phyloP scores from a whole-genome alignment of 2,888 invertebrate genomes.

The Cacoxenus indagator region DNA sequence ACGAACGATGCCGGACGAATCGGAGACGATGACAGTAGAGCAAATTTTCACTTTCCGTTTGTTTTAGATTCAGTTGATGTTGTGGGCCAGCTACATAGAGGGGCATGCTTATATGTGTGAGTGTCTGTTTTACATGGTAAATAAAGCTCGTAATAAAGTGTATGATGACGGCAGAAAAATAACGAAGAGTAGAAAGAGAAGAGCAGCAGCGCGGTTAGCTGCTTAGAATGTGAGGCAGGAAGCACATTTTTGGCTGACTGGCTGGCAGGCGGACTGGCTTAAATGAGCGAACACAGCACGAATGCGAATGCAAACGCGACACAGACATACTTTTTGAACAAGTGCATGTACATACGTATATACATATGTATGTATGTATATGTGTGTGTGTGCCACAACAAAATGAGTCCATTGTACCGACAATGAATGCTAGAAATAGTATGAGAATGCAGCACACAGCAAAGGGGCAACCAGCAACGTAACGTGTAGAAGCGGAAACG shows the following conservation, averaged over 20 bases:
- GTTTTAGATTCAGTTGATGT: slow-evolving; percentile 42
- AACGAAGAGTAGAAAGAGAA: slow-evolving; percentile 43
- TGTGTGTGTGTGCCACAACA: slow-evolving; percentile 41
- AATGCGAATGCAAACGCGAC: slow-evolving; percentile 49
- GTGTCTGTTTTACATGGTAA: slow-evolving; percentile 26
- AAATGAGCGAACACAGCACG: slow-evolving; percentile 45
- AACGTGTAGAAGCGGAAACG: too few species aligned
- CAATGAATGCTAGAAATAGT: slow-evolving; percentile 31
- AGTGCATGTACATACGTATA: slow-evolving; percentile 18
- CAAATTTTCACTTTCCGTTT: slow-evolving; percentile 71
- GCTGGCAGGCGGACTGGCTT: too few species aligned
- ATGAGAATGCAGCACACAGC: slow-evolving; percentile 3
- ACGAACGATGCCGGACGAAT: slow-evolving; percentile 1
- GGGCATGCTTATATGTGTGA: slow-evolving; percentile 14
- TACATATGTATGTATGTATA: slow-evolving; percentile 23
- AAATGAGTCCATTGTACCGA: slow-evolving; percentile 62
- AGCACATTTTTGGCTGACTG: slow-evolving; percentile 24
- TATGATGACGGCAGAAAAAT: slow-evolving; percentile 39
- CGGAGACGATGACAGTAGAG: slow-evolving; percentile 53
- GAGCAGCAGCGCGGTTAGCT: slow-evolving; percentile 46
- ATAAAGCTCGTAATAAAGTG: slow-evolving; percentile 35
- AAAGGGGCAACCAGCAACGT: slow-evolving; percentile 31
- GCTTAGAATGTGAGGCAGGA: slow-evolving; percentile 11
- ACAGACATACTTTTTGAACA: slow-evolving; percentile 57
- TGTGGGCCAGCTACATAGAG: slow-evolving; percentile 27